These are phyloP conservation scores for Drosophila azteca DNA, from an alignment of 1,140 invertebrate genomes.

Conservation along the genomic window DNA sequence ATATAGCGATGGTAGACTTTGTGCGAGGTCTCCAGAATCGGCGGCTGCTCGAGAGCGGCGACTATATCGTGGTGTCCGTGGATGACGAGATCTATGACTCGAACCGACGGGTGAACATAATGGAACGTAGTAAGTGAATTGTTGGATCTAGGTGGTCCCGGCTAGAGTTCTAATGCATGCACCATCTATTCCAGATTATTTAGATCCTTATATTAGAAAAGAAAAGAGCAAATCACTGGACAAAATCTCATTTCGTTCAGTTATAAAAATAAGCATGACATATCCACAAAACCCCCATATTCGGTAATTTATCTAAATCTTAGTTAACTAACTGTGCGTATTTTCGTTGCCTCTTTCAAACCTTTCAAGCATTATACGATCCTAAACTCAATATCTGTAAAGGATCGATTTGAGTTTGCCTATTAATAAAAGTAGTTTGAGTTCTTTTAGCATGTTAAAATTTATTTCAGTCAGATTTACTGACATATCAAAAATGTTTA, in stretches of 20 bases:
- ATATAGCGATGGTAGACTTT: constrained; percentile 92
- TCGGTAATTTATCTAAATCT: constrained; percentile 85
- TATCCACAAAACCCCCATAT: constrained; percentile 89
- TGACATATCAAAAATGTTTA: no score
- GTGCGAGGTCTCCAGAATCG: constrained; percentile 87
- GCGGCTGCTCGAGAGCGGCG: constrained; percentile 88
- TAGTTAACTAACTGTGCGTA: constrained; percentile 42
- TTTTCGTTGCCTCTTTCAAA: constrained; percentile 24
- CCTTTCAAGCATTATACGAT: background rate
- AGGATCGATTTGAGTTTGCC: background rate
- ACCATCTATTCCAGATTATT: constrained; percentile 86
- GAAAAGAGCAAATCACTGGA: constrained; percentile 85
- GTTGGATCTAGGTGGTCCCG: background rate
- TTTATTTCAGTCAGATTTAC: no score
- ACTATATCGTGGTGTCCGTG: constrained; percentile 93
- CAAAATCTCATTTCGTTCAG: constrained; percentile 88
- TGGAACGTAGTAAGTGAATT: constrained; percentile 87
- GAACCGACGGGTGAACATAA: constrained; percentile 86
- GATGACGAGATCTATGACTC: constrained; percentile 94
- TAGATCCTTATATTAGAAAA: constrained; percentile 87
- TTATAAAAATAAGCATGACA: constrained; percentile 89
- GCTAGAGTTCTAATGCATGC: constrained; percentile 70
- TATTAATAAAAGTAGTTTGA: constrained; percentile 6
- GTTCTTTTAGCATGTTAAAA: constrained; percentile 10
- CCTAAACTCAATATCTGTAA: constrained; percentile 8